Conservation (phyloP, 2,888 invertebrate genomes). For the Parnassius mnemosyne region DNA sequence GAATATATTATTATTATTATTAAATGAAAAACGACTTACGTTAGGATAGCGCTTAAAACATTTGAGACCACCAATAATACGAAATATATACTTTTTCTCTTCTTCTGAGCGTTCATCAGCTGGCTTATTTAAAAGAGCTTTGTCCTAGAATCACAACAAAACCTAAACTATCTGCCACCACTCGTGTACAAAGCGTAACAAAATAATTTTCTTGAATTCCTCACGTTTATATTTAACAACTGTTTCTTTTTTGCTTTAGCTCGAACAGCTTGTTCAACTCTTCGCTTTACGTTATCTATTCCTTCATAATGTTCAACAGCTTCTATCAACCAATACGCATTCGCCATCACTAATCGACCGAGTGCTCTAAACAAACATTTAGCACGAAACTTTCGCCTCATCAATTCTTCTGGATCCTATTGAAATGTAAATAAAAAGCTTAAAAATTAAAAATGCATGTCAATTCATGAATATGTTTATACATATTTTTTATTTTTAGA, state of each 20-base stretch:
- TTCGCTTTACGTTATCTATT: slow-evolving; percentile 74
- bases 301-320: slow-evolving; percentile 70
- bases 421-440: background rate
- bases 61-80: slow-evolving; percentile 80
- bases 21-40: slow-evolving; percentile 49
- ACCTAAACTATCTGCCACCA: slow-evolving; percentile 3
- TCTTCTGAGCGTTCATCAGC: slow-evolving; percentile 76
- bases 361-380: slow-evolving; percentile 79
- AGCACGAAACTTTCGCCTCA: slow-evolving; percentile 65
- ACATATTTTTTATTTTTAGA: too few relatives aligned
- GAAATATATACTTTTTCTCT: slow-evolving; percentile 81
- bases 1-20: too few relatives aligned
- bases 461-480: too few relatives aligned
- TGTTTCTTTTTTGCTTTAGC: slow-evolving; percentile 72
- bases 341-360: slow-evolving; percentile 78
- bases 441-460: slow-evolving; percentile 3
- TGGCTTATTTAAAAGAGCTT: slow-evolving; percentile 80
- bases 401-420: slow-evolving; percentile 62
- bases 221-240: slow-evolving; percentile 69
- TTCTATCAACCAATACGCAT: slow-evolving; percentile 80
- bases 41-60: slow-evolving; percentile 82
- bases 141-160: slow-evolving; percentile 67
- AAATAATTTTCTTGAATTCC: slow-evolving; percentile 24
- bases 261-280: slow-evolving; percentile 78
- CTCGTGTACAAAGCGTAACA: too few relatives aligned